Evolutionary conservation across 2,888 invertebrate species (phyloP).

Genomic region (Epinotia nisella): DNA sequence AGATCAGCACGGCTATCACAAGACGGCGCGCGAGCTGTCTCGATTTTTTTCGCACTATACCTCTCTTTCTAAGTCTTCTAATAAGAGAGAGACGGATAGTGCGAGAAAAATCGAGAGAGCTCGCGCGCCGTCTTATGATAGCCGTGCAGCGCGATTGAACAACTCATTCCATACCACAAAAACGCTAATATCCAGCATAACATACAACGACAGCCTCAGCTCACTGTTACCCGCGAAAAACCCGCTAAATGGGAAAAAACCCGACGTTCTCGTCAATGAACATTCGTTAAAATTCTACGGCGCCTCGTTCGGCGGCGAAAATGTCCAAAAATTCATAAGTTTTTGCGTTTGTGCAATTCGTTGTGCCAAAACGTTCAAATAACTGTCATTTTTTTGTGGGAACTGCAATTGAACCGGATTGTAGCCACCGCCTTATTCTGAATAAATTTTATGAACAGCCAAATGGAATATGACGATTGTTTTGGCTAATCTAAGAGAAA

Average conservation of each 20-base stretch:
- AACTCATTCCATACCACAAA: slow-evolving; percentile 7
- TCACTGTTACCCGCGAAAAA: slow-evolving; percentile 13
- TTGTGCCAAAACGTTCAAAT: slow-evolving; percentile 62
- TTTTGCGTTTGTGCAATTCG: slow-evolving; percentile 62
- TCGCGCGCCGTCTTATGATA: too few relatives aligned
- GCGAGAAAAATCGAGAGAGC: too few relatives aligned
- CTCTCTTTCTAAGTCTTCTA: too few relatives aligned
- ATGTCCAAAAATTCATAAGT: slow-evolving; percentile 64
- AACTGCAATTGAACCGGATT: slow-evolving; percentile 59
- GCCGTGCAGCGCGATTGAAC: not conserved
- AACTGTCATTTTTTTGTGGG: slow-evolving; percentile 66
- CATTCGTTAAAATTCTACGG: slow-evolving; percentile 63
- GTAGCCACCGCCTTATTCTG: slow-evolving; percentile 50
- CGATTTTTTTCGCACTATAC: too few relatives aligned
- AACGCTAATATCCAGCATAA: slow-evolving; percentile 21
- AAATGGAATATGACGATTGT: too few relatives aligned
- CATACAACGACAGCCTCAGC: not conserved
- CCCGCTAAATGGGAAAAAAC: slow-evolving; percentile 56
- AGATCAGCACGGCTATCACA: too few relatives aligned
- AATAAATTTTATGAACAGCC: not conserved
- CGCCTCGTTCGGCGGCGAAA: slow-evolving; percentile 58
- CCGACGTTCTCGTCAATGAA: slow-evolving; percentile 56
- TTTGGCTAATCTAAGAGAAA: too few relatives aligned
- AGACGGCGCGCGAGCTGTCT: too few relatives aligned
- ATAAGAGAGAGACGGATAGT: too few relatives aligned